Evolutionary conservation across 2,113 vertebrate species (phyloP), one percentile per base, ranked within the genome.

Genomic region (Datnioides undecimradiatus): DNA sequence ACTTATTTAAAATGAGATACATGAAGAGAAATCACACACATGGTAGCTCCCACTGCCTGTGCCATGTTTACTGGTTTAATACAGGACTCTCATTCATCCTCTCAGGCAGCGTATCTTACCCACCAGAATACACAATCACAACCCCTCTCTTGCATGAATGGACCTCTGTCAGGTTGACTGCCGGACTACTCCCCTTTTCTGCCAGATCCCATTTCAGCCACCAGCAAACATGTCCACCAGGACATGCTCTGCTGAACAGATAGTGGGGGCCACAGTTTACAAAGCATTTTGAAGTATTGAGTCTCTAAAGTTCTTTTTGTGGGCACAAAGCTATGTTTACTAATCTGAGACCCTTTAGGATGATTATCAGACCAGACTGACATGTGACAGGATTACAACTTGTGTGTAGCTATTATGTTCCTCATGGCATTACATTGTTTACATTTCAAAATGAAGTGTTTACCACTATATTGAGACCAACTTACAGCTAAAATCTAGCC

Each of bases 101-200:
- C 27, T 73, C 38, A 33, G 64, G 45, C 59, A 5, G 25, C 55
- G 75, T 67, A 31, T 73, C 54, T 73, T 76, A 84, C 75, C 54
- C 78, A 86, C 73, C 74, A 63, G 80, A 90, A 88, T 87, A 86
- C 88, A 85, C 86, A 92, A 89, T 90, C 62, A 58, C 80, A 81
- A 57, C 76, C 83, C 60, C 87, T 78, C 55, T 81, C 59, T 25
- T 52, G 36, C 68, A 72, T 93, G 90, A 94, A 93, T 90, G 79
- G 86, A 54, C 51, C 71, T 79, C 84, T 91, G 82, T 92, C 79
- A 70, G 36, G 36, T 88, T 54, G 67, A 79, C 78, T 59, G 21
- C 25, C 67, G 48, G 36, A 76, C 77, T 17, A 48, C 6, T 67
- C 83, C 69, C 65, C 41, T 16, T 68, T 79, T 76, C 16, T 76